Evolutionary conservation across 1,140 invertebrate species (phyloP), one percentile per base, ranked within the genome.

Genomic region (Latrodectus geometricus): DNA sequence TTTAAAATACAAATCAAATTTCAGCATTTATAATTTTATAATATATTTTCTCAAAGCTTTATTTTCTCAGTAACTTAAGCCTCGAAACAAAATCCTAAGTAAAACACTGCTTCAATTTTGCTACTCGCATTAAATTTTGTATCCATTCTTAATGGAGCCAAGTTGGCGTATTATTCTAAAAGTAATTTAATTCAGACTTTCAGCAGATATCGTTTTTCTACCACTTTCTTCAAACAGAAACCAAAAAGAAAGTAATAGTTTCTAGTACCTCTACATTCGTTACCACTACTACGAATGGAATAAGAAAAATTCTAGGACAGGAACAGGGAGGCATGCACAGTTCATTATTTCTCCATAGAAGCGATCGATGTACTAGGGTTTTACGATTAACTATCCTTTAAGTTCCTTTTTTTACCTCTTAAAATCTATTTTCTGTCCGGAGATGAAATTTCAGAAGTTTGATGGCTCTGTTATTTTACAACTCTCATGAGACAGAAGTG

Each of bases 251-350:
- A 68, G 35, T 68, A 68, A 84, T 76, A 52, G 65, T 72, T 14
- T 69, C 77, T 72, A 77, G 35, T 86, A 86, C 74, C 83, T 86
- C 75, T 86, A 86, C 83, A 21, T 73, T 74, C 65, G 80, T 83
- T 69, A 73, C 79, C 52, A 73, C 68, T 72, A 50, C 79, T 72
- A 50, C 79, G 50, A 85, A 70, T 74, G 77, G 77, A 86, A 68
- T 56, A 70, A 77, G 65, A 86, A 77, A 56, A 61, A 49, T 49
- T 74, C 52, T 12, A 48, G 75, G 77, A 78, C 83, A 86, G 83
- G 35, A 78, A 86, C 74, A 35, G 75, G 83, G 83, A 77, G 83
- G 83, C 74, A 85, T 86, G 83, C 54, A 86, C 52, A 70, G 65
- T 86, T 77, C 83, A 86, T 86, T 86, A 86, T 78, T 86, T 86